phyloP scores from a whole-genome alignment of 2,888 invertebrate genomes.

The Eristalis pertinax region DNA sequence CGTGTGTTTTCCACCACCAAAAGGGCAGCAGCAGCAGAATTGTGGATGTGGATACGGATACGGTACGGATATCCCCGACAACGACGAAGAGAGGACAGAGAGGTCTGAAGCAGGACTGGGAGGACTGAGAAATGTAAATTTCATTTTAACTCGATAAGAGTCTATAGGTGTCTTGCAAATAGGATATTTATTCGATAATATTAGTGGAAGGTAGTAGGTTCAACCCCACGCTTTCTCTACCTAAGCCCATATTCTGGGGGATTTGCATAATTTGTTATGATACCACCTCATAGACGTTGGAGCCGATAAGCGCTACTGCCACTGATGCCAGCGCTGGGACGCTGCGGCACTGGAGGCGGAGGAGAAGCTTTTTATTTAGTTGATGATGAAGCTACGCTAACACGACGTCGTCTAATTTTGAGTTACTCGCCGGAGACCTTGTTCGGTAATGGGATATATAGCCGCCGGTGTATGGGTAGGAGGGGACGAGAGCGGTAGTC shows the following conservation, averaged over 20 bases:
- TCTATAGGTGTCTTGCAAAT: conserved; percentile 71
- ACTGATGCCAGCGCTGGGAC: neutral
- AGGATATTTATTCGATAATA: conserved; percentile 72
- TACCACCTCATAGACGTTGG: conserved; percentile 67
- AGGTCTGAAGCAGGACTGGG: neutral
- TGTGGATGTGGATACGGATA: conserved; percentile 25
- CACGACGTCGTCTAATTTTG: conserved; percentile 59
- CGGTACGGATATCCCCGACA: conserved; percentile 51
- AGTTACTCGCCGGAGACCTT: conserved; percentile 54
- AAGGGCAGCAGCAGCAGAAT: conserved; percentile 64
- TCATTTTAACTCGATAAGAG: conserved; percentile 72
- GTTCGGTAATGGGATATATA: conserved; percentile 54
- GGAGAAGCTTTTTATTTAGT: conserved; percentile 48
- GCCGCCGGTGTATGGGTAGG: conserved; percentile 28
- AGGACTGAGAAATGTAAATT: conserved; percentile 71
- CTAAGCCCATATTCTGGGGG: conserved; percentile 63
- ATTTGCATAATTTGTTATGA: conserved; percentile 72
- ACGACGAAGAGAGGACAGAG: neutral
- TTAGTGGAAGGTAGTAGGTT: conserved; percentile 62
- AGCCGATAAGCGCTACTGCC: conserved; percentile 57
- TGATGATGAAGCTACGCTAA: conserved; percentile 65
- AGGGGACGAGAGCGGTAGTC: neutral
- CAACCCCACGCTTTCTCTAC: conserved; percentile 44
- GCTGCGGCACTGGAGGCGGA: conserved; percentile 15
- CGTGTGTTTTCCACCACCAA: conserved; percentile 15